These are phyloP conservation scores for Calameuta filiformis DNA, from an alignment of 2,888 invertebrate genomes.

Conservation along the genomic window DNA sequence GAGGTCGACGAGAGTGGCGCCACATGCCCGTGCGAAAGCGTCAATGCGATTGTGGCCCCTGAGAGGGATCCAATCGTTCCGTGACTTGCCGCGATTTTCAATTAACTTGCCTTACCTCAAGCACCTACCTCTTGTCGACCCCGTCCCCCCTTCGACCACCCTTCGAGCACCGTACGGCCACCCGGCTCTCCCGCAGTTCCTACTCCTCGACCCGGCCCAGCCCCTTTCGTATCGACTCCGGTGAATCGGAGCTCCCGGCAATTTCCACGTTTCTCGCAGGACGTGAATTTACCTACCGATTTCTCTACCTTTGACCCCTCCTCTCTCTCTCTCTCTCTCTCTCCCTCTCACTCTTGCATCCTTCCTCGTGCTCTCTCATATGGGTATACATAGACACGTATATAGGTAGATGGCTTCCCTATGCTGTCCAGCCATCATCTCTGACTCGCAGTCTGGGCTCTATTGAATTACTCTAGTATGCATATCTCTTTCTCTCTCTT, in stretches of 20 bases:
- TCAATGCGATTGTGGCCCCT: constrained; percentile 3
- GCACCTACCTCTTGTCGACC: too few relatives aligned
- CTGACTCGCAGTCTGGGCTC: too few relatives aligned
- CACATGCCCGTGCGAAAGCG: too few relatives aligned
- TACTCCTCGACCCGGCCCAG: neutral
- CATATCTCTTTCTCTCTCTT: too few relatives aligned
- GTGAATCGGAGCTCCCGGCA: constrained; percentile 10
- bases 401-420: too few relatives aligned
- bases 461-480: too few relatives aligned
- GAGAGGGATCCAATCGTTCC: constrained; percentile 33
- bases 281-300: constrained; percentile 1
- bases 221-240: too few relatives aligned
- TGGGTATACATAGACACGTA: too few relatives aligned
- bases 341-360: constrained; percentile 15
- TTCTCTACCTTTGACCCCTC: neutral
- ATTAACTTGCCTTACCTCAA: constrained; percentile 35
- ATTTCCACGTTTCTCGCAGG: constrained; percentile 25
- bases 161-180: too few relatives aligned
- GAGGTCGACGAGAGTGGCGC: too few relatives aligned
- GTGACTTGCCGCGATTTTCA: constrained; percentile 49
- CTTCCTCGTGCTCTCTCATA: neutral
- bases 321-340: constrained; percentile 8
- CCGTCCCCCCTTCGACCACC: too few relatives aligned
- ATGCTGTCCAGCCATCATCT: too few relatives aligned
- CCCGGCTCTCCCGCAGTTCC: constrained; percentile 11